Evolutionary conservation across 2,113 vertebrate genomes (phyloP), one percentile per base, ranked within the genome.

Genomic region (Erinaceus europaeus): DNA sequence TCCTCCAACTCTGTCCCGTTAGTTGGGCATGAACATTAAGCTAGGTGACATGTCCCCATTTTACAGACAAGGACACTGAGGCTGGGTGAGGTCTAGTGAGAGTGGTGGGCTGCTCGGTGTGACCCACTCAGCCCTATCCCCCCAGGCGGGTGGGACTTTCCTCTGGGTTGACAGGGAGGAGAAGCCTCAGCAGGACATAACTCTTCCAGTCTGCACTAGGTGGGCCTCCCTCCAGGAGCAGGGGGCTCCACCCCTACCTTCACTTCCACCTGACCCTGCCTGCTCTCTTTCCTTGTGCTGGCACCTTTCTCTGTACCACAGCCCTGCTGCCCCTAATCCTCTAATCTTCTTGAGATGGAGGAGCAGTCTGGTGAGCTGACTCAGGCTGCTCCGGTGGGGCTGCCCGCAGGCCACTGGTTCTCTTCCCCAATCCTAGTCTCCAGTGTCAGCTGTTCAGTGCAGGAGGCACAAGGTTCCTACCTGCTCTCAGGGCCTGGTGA

Each of bases 21-120:
- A 61, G 42, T 10, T 17, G 8, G 55, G 42, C 18, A 6, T 73
- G 40, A 68, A 5, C 20, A 25, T 10, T n/a, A 38, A 46, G 68
- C 62, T 36, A 42, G 69, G 38, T 77, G 57, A 32, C n/a, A 77
- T 90, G 84, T 88, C 34, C 21, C 50, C 61, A 53, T 38, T 84
- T 88, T 40, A 59, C 7, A 80, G 61, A 79, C 34, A 34, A 83
- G 42, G 42, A 53, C 61, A 90, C 25, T 36, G 68, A 91, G 71
- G 29, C 40, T 84, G 3, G 4, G 82, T 71, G 82, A 86, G 23
- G 68, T 23, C 38, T 46, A 9, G 13, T 42, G 55, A n/a, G 29
- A 34, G 27, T 2, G 21, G 29, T 17, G 7, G 44, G 13, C 25
- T 18, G 42, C 42, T 40, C 7, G 79, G 4, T 57, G 9, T 2